phyloP scores from a whole-genome alignment of 2,797 vertebrate genomes.

The Eupleurogrammus muticus region DNA sequence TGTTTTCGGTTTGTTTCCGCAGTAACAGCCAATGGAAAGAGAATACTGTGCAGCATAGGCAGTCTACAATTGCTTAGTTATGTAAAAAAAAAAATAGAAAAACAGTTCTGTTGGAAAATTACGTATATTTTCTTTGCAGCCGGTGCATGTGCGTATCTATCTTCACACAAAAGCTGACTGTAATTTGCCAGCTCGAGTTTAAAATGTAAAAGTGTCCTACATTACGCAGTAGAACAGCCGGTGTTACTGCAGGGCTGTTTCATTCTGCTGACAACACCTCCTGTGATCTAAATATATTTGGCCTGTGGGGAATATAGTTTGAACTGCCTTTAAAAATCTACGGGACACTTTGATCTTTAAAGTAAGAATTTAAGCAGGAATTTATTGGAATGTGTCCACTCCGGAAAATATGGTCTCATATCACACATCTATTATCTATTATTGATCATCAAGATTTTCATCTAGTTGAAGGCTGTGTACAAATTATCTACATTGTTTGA shows the following conservation, averaged over 20 bases:
- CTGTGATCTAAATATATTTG: constrained; percentile 30
- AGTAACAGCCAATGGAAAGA: constrained; percentile 8
- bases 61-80: background rate
- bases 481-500: background rate
- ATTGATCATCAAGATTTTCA: background rate
- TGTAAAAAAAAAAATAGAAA: background rate
- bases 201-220: background rate
- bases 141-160: background rate
- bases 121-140: background rate
- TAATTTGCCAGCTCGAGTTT: background rate
- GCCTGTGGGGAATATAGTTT: constrained; percentile 20
- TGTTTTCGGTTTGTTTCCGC: constrained; percentile 9
- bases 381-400: constrained; percentile 35
- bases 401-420: constrained; percentile 23
- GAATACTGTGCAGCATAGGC: background rate
- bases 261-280: constrained; percentile 32
- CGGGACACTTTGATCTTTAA: constrained; percentile 29
- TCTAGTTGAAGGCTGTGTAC: too few relatives aligned
- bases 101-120: background rate
- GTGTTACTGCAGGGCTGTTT: constrained; percentile 21
- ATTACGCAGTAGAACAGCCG: constrained; percentile 2
- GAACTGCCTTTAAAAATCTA: constrained; percentile 26
- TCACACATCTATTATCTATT: constrained; percentile 36
- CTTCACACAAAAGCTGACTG: background rate
- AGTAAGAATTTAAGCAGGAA: constrained; percentile 29